Evolutionary conservation across 1,140 invertebrate genomes (phyloP).

Genomic region (Tetramorium simillimum): DNA sequence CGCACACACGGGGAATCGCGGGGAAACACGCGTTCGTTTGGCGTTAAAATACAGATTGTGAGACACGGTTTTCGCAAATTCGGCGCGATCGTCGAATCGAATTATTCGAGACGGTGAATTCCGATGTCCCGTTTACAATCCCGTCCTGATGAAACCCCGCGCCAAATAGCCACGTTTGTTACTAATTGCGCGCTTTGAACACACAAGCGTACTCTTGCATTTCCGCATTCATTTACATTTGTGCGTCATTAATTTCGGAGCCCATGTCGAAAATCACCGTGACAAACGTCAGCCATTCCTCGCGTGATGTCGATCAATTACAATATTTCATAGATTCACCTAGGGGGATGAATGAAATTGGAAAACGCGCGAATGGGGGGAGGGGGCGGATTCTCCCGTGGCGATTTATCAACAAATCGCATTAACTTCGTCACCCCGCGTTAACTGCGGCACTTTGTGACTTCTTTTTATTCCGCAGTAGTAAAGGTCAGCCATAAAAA

Average conservation of each 20-base stretch:
- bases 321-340: slow-evolving; percentile 2
- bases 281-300: slow-evolving; percentile 4
- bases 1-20: neutral
- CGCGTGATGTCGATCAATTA: slow-evolving; percentile 2
- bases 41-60: slow-evolving; percentile 43
- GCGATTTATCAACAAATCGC: neutral
- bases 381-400: neutral
- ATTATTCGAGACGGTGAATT: slow-evolving; percentile 56
- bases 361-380: neutral
- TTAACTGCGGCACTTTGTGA: neutral
- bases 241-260: slow-evolving; percentile 31
- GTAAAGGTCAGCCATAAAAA: slow-evolving; percentile 36
- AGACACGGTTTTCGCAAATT: slow-evolving; percentile 36
- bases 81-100: slow-evolving; percentile 23
- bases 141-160: slow-evolving; percentile 38
- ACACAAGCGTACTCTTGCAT: slow-evolving; percentile 24
- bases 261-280: slow-evolving; percentile 30
- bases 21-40: neutral
- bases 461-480: neutral
- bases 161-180: slow-evolving; percentile 50
- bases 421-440: neutral
- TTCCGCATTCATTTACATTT: slow-evolving; percentile 45
- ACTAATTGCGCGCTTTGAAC: slow-evolving; percentile 48
- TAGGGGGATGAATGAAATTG: neutral
- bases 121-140: slow-evolving; percentile 53